These are phyloP conservation scores for Drosophila paramelanica DNA, from an alignment of 2,888 invertebrate genomes.

Conservation along the genomic window DNA sequence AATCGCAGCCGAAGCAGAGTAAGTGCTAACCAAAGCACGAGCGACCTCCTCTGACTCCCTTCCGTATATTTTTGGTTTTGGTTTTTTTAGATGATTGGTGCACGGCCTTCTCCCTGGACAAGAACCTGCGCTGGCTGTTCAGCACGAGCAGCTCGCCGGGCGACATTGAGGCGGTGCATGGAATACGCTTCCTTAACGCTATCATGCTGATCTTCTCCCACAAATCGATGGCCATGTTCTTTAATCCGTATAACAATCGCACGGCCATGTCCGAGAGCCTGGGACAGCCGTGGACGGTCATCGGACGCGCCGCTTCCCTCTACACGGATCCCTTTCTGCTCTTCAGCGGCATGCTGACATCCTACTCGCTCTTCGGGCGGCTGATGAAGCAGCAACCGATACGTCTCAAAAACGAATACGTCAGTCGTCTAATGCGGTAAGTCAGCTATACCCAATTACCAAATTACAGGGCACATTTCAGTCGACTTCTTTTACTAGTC, in stretches of 20 bases:
- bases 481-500: neutral
- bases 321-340: constrained; percentile 91
- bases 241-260: constrained; percentile 88
- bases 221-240: constrained; percentile 90
- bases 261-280: constrained; percentile 88
- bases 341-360: constrained; percentile 89
- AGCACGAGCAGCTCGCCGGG: constrained; percentile 85
- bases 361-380: constrained; percentile 88
- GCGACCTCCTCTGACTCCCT: neutral
- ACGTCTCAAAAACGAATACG: constrained; percentile 87
- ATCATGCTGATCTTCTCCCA: constrained; percentile 88
- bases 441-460: constrained; percentile 10
- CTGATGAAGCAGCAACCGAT: constrained; percentile 86
- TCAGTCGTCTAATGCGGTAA: constrained; percentile 87
- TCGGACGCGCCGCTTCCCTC: constrained; percentile 89
- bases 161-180: constrained; percentile 88
- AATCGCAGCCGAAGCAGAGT: constrained; percentile 76
- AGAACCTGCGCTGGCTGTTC: constrained; percentile 87
- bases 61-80: neutral
- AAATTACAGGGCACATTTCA: neutral
- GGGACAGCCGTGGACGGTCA: constrained; percentile 88
- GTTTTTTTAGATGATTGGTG: constrained; percentile 85
- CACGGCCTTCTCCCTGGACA: constrained; percentile 88
- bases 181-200: constrained; percentile 89
- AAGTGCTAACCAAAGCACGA: constrained; percentile 31